Percentiles rank a stretch among this genome's conserved stretches.
phyloP scores from a whole-genome alignment of 1,140 invertebrate species.

The Portunus trituberculatus region DNA sequence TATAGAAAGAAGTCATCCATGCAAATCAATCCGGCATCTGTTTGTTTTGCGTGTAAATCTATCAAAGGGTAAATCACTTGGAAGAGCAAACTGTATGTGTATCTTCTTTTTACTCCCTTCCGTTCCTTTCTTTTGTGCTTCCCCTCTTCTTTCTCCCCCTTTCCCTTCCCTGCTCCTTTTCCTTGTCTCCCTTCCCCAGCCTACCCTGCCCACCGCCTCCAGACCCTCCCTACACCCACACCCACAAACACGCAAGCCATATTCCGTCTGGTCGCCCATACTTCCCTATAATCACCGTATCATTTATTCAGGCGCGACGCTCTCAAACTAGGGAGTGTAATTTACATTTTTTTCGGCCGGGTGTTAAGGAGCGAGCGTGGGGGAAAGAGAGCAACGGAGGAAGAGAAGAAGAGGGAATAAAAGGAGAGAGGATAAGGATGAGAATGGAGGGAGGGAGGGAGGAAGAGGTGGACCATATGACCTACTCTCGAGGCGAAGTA shows the following conservation, averaged over 20 bases:
- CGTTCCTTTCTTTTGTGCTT: neutral
- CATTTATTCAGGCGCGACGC: neutral
- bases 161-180: neutral
- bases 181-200: no score
- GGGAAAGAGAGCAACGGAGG: slow-evolving; percentile 30
- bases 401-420: neutral
- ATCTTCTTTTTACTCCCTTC: neutral
- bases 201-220: neutral
- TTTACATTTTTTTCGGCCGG: neutral
- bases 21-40: no score
- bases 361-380: slow-evolving; percentile 14
- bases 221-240: neutral
- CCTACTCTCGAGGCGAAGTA: neutral
- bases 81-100: neutral
- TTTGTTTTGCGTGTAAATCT: no score
- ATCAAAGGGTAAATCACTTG: no score
- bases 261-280: neutral
- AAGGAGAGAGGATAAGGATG: neutral
- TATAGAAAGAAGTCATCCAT: no score
- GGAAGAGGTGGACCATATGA: neutral
- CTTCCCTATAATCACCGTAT: slow-evolving; percentile 1
- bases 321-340: neutral
- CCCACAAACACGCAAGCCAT: neutral
- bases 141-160: neutral
- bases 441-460: slow-evolving; percentile 38